phyloP scores from a whole-genome alignment of 2,888 invertebrate species.

The Lamproptera curius region DNA sequence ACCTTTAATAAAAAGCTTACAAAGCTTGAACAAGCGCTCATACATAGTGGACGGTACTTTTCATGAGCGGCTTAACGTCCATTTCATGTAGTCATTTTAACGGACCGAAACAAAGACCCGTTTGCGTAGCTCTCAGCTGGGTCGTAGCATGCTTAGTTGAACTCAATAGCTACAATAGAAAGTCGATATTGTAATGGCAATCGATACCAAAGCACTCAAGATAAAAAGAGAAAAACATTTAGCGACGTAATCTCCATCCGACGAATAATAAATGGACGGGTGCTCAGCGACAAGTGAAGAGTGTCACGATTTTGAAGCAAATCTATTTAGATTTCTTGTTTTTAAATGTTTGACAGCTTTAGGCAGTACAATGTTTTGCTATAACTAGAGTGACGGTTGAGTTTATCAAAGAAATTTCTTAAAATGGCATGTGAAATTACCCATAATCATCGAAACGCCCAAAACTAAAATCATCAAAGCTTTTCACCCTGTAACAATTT shows the following conservation, averaged over 20 bases:
- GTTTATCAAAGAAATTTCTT: too few species aligned
- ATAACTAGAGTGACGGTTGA: too few species aligned
- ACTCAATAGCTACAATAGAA: neutral
- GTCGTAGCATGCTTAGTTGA: neutral
- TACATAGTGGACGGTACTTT: neutral
- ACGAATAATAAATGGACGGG: conserved; percentile 6
- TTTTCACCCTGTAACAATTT: too few species aligned
- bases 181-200: neutral
- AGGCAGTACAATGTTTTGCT: too few species aligned
- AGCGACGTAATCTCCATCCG: conserved; percentile 11
- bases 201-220: conserved; percentile 13
- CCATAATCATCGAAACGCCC: too few species aligned
- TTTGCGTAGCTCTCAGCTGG: conserved; percentile 6
- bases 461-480: too few species aligned
- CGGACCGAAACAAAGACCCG: conserved; percentile 11
- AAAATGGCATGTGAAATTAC: too few species aligned
- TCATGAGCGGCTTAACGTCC: conserved; percentile 9
- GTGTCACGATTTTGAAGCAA: too few species aligned
- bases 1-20: too few species aligned
- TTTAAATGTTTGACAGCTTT: too few species aligned
- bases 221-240: conserved; percentile 17
- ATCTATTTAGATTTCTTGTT: too few species aligned
- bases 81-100: conserved; percentile 18
- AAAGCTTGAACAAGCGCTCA: too few species aligned
- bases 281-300: neutral